Percentiles rank a stretch among this genome's conserved stretches.
These are phyloP conservation scores for Nycticorax nycticorax DNA, from an alignment of 2,113 vertebrate genomes.

Conservation along the genomic window DNA sequence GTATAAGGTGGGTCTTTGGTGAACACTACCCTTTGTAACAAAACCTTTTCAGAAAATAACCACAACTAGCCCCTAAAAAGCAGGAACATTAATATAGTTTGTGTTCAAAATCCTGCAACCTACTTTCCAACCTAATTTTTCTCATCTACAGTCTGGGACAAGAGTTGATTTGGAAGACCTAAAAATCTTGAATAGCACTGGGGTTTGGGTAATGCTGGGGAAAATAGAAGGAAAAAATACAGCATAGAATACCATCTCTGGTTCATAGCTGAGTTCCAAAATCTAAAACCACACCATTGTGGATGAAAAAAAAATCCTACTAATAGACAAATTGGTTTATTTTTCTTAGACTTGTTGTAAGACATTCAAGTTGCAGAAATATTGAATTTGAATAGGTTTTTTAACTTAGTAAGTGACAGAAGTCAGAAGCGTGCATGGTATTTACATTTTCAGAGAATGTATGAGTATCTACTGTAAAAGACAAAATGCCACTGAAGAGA, in stretches of 20 bases:
- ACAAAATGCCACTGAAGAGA: neutral
- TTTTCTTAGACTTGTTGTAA: neutral
- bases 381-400: neutral
- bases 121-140: neutral
- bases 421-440: neutral
- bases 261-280: neutral
- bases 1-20: neutral
- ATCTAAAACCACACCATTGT: accelerated
- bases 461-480: neutral
- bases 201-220: neutral
- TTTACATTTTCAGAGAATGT: neutral
- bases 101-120: neutral
- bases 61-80: neutral
- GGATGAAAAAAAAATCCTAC: neutral
- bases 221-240: neutral
- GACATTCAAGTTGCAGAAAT: neutral
- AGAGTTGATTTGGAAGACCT: neutral
- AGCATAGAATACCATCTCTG: neutral
- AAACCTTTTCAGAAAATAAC: neutral
- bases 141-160: neutral
- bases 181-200: neutral
- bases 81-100: neutral
- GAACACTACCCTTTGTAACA: neutral
- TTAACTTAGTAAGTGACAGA: neutral
- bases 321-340: neutral